These are phyloP conservation scores for Hirtodrosophila cameraria DNA, from an alignment of 2,888 invertebrate species.

Conservation along the genomic window DNA sequence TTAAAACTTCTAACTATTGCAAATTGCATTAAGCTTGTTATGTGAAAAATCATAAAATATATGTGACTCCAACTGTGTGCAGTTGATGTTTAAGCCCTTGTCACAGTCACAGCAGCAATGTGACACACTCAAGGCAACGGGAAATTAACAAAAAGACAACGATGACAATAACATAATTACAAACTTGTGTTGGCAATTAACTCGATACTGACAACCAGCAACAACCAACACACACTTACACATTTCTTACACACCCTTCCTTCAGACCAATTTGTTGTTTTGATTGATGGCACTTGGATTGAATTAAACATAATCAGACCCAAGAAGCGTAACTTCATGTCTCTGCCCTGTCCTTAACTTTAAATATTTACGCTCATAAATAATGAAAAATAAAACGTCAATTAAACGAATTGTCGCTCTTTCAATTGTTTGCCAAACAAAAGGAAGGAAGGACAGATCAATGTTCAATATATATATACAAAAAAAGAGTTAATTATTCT, in stretches of 20 bases:
- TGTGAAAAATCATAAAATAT: neutral
- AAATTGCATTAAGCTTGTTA: neutral
- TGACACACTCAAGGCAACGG: constrained; percentile 34
- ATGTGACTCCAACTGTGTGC: constrained; percentile 1
- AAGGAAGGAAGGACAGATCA: neutral
- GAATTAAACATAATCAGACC: constrained; percentile 29
- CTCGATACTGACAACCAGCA: constrained; percentile 42
- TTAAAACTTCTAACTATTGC: neutral
- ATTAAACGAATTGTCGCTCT: constrained; percentile 60
- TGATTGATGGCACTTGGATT: constrained; percentile 66
- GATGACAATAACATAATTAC: constrained; percentile 74
- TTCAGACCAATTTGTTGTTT: constrained; percentile 46
- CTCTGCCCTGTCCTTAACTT: constrained; percentile 46
- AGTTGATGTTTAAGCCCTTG: constrained; percentile 34
- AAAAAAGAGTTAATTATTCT: neutral
- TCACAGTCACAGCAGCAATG: constrained; percentile 51
- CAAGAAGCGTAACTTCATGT: constrained; percentile 5
- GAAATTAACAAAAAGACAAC: constrained; percentile 27
- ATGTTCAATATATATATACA: neutral
- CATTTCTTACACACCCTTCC: constrained; percentile 25
- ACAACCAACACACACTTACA: constrained; percentile 4
- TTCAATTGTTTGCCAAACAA: constrained; percentile 46
- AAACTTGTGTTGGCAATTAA: constrained; percentile 71
- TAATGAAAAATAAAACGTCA: constrained; percentile 40
- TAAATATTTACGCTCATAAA: constrained; percentile 76